Evolutionary conservation across 2,888 invertebrate genomes (phyloP), one percentile per base, ranked within the genome.

Genomic region (Ophioninae sp.): DNA sequence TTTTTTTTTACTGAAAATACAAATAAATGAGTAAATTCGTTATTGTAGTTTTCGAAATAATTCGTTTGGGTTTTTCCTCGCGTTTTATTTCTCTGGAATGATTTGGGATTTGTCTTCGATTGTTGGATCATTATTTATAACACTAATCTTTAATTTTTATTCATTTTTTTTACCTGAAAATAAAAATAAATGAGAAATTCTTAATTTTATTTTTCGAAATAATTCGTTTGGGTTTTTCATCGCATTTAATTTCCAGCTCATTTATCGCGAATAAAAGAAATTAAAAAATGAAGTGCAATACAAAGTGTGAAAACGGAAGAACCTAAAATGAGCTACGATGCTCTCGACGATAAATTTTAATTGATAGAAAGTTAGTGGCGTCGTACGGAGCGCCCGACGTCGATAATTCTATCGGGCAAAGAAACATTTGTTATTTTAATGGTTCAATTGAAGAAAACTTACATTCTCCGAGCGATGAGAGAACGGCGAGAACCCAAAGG

Each of bases 381-480:
- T 13, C 2, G 41, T 61, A 64, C 37, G 62, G 56, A 30, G 30
- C 3, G 44, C 23, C 17, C 37, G 20, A 2, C 30, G 21, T 6
- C 21, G 8, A 23, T 21, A 17, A 21, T 44, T 7, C 65, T 21
- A 30, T 44, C 13, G 10, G 23, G 62, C 10, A 17, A 73, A 23
- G 30, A 41, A 56, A 21, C 13, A 67, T 30, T 20, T 56, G 37
- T 62, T 30, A 30, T 72, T 69, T 69, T 23, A 56, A 21, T 10
- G 61, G 17, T 59, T 65, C 72, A 56, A 61, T 65, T 73, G 67
- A 37, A 44, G 62, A 77, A 70, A 75, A 88, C 92, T 91, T 81
- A 92, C 92, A 91, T 85, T 88, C 85, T 72, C 88, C 88, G 81
- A 90, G 87, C n/a, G 88, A 84, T 68, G 89, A 87, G 23, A 91